A percentile compares a stretch with the other conserved stretches of the same genome.
These are phyloP conservation scores for Meliscaeva auricollis DNA, from an alignment of 2,888 invertebrate genomes.

Conservation along the genomic window DNA sequence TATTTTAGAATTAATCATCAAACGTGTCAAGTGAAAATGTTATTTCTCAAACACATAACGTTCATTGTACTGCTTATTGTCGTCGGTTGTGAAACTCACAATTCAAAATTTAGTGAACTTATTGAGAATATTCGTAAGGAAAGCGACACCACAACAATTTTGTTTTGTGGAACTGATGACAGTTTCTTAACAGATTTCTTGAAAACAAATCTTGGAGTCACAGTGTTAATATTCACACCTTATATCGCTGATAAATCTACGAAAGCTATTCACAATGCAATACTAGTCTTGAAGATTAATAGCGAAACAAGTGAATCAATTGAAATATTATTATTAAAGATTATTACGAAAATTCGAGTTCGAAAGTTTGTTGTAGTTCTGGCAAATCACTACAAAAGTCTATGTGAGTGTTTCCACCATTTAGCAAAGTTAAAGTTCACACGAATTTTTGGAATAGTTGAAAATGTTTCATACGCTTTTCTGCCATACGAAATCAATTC, in stretches of 20 bases:
- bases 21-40: background rate
- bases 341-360: constrained; percentile 6
- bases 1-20: background rate
- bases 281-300: background rate
- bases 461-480: background rate
- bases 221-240: background rate
- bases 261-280: background rate
- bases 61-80: background rate
- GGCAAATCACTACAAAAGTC: background rate
- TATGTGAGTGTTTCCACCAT: background rate
- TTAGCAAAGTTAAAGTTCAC: constrained; percentile 5
- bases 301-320: background rate
- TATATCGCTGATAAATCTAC: background rate
- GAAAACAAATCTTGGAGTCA: background rate
- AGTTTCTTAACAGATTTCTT: background rate
- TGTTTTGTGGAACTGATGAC: background rate
- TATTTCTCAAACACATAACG: background rate
- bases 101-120: background rate
- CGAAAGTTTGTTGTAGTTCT: constrained; percentile 10
- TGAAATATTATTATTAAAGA: background rate
- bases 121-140: constrained; percentile 1
- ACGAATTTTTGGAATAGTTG: background rate
- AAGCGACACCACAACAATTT: background rate
- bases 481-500: constrained; percentile 11
- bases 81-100: constrained; percentile 3